These are phyloP conservation scores for Nasua narica DNA, from an alignment of 2,797 vertebrate species.

Conservation along the genomic window DNA sequence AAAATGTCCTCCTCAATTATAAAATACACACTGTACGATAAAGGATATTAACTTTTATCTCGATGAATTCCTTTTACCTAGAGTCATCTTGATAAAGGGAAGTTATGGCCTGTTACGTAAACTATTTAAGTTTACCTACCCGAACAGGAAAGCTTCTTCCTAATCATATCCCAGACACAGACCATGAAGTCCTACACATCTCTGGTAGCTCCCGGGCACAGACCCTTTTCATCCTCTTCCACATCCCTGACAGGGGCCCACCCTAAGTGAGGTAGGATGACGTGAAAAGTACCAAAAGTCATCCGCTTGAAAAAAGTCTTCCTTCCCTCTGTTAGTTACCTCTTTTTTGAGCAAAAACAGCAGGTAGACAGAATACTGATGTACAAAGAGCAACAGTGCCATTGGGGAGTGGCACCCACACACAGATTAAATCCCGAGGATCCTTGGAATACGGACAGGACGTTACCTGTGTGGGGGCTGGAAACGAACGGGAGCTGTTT, in stretches of 20 bases:
- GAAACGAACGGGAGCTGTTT: neutral
- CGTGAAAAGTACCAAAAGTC: neutral
- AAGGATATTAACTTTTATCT: neutral
- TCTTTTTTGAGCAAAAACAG: neutral
- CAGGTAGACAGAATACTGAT: neutral
- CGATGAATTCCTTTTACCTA: neutral
- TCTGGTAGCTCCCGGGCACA: neutral
- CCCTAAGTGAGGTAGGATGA: neutral
- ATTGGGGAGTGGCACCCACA: neutral
- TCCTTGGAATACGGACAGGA: neutral
- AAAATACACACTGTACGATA: neutral
- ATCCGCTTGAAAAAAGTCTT: neutral
- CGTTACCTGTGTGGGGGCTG: rapidly evolving
- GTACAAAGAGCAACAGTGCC: neutral
- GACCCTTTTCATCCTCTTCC: neutral
- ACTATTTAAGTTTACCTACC: neutral
- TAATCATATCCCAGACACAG: neutral
- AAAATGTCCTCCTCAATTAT: neutral
- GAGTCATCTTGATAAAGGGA: neutral
- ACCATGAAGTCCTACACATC: neutral
- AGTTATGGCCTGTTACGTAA: neutral
- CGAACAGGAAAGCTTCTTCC: neutral
- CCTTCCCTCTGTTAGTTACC: neutral
- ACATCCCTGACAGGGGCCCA: neutral
- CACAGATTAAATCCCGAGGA: too few species aligned